These are phyloP conservation scores for Diadromus collaris DNA, from an alignment of 2,888 invertebrate genomes.

Conservation along the genomic window DNA sequence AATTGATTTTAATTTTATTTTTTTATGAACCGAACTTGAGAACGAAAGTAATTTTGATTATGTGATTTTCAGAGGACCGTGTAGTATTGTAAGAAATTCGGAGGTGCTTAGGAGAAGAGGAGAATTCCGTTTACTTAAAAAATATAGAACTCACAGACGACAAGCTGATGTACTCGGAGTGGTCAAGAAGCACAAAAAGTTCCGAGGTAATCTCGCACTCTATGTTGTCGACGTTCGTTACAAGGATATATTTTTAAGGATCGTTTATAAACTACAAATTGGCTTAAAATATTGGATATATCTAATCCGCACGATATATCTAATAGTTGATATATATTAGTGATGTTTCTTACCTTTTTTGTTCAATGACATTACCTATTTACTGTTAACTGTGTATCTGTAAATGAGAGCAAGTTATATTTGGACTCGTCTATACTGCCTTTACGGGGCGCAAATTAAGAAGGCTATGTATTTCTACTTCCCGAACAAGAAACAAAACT, in stretches of 20 bases:
- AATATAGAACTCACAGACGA: neutral
- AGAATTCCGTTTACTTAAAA: neutral
- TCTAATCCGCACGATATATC: too few relatives aligned
- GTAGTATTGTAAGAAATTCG: neutral
- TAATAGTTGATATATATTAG: too few relatives aligned
- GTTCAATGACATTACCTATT: neutral
- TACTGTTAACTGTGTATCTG: neutral
- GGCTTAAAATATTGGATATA: too few relatives aligned
- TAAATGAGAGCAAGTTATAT: slow-evolving; percentile 6
- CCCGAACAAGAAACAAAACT: neutral
- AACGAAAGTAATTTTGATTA: neutral
- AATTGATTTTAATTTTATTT: too few relatives aligned
- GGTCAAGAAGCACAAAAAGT: neutral
- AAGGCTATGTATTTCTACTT: neutral
- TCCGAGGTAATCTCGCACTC: neutral
- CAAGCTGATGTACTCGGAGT: neutral
- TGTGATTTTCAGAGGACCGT: neutral
- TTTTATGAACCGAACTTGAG: neutral
- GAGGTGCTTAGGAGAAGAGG: neutral
- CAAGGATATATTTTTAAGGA: neutral
- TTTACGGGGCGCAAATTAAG: neutral
- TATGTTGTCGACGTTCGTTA: neutral
- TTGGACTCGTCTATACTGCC: slow-evolving; percentile 5
- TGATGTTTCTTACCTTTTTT: neutral
- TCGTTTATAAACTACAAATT: neutral